Evolutionary conservation across 2,113 vertebrate genomes (phyloP).

Genomic region (Mustela nigripes): DNA sequence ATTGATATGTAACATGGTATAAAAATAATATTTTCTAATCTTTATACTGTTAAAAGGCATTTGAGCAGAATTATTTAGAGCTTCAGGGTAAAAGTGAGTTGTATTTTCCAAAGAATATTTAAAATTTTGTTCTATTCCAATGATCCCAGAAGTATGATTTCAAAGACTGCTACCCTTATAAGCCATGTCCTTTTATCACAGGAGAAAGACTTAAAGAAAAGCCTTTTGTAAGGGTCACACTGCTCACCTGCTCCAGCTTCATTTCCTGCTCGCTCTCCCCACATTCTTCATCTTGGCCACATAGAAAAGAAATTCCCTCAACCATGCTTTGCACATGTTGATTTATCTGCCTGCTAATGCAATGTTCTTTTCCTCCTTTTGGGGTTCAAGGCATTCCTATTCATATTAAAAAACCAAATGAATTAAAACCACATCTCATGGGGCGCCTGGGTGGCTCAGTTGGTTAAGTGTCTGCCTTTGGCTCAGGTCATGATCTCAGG

Average conservation of each 20-base stretch:
- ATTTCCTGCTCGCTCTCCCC: neutral
- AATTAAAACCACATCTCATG: too few relatives aligned
- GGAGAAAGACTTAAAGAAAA: neutral
- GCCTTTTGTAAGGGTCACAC: neutral
- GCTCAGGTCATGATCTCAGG: too few relatives aligned
- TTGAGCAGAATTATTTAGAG: neutral
- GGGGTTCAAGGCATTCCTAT: too few relatives aligned
- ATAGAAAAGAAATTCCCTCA: neutral
- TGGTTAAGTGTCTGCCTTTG: too few relatives aligned
- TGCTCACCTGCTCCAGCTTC: neutral
- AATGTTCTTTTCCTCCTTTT: neutral
- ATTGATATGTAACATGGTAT: neutral
- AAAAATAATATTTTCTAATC: neutral
- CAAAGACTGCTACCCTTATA: neutral
- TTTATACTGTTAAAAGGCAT: neutral
- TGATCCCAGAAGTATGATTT: neutral
- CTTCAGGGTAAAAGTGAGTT: neutral
- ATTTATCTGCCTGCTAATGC: neutral
- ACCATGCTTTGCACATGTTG: neutral
- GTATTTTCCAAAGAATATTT: neutral
- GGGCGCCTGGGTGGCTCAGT: too few relatives aligned
- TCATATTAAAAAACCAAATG: too few relatives aligned
- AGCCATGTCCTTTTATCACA: neutral
- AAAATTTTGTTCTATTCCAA: neutral
- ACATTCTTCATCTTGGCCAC: neutral